Conservation (phyloP, 2,113 vertebrate species). For the Corythaixoides concolor region DNA sequence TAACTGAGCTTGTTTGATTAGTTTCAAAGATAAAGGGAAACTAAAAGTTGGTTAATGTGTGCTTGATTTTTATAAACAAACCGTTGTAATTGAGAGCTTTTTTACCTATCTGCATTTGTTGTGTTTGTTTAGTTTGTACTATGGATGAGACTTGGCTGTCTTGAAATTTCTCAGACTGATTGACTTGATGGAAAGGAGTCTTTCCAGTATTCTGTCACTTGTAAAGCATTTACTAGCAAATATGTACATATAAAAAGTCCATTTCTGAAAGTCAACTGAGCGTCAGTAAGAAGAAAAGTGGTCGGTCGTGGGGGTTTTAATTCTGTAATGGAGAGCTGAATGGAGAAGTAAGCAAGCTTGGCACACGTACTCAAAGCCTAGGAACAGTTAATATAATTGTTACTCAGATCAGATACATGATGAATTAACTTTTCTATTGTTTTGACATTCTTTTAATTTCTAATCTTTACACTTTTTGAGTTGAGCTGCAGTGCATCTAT, state of each 20-base stretch:
- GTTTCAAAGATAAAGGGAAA: neutral
- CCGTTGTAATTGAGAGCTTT: rapidly evolving
- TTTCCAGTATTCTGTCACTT: neutral
- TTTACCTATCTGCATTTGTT: neutral
- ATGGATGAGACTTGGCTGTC: neutral
- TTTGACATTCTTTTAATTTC: neutral
- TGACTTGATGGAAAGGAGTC: neutral
- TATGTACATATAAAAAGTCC: neutral
- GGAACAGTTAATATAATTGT: neutral
- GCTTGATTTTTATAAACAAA: neutral
- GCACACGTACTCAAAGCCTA: neutral
- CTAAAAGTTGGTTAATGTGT: neutral
- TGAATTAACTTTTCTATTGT: neutral
- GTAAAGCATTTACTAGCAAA: neutral
- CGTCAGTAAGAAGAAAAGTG: neutral
- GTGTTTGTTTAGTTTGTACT: neutral
- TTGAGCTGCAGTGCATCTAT: neutral
- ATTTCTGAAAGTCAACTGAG: neutral
- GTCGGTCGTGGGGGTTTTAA: neutral
- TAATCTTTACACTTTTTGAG: neutral
- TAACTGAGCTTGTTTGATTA: neutral
- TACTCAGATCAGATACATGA: neutral
- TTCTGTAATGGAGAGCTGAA: neutral
- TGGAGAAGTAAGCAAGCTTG: neutral
- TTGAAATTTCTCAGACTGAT: neutral